Evolutionary conservation across 1,140 invertebrate species (phyloP), one percentile per base, ranked within the genome.

Genomic region (Adoxophyes honmai): DNA sequence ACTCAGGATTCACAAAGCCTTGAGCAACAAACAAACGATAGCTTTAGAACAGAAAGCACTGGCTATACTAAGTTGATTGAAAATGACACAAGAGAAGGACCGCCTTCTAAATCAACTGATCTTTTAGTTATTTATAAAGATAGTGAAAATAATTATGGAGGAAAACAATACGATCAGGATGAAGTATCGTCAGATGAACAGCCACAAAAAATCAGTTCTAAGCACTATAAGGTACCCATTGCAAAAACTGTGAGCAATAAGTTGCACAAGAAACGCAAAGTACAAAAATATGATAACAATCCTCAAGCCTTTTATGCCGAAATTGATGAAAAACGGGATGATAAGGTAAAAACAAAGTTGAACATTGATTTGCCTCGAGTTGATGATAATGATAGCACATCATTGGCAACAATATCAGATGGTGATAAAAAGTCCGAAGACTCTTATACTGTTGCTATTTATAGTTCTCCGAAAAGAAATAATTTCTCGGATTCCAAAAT

Each of bases 71-170:
- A 66, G 62, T 44, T 28, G 5, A 36, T 33, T 7, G 51, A 36
- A 56, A 54, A 21, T 16, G 34, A 44, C 42, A 35, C 4, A 36
- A 8, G 28, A 4, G 18, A 54, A 15, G 9, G 13, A 56, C 34
- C 33, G 28, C 28, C 66, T n/a, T 28, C 42, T 33, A 57, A 61
- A 39, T 69, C 66, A n/a, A 57, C 63, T 53, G 72, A 79, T 63
- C 66, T 83, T 36, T 79, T 81, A 63, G 56, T 81, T 38, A 81
- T 81, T 39, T 81, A 73, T 37, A 73, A 70, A 57, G 80, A 83
- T 34, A 82, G 68, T 60, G 65, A 68, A 36, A 71, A 57, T 36
- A 72, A 57, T 44, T 52, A 44, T 21, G 48, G 54, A 8, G 63
- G 59, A 11, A 61, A 57, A 42, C 55, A 37, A 9, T 54, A 59